Percentiles rank a stretch among this genome's conserved stretches.
Conservation (phyloP, 2,113 vertebrate genomes). For the Hemichromis elongatus region DNA sequence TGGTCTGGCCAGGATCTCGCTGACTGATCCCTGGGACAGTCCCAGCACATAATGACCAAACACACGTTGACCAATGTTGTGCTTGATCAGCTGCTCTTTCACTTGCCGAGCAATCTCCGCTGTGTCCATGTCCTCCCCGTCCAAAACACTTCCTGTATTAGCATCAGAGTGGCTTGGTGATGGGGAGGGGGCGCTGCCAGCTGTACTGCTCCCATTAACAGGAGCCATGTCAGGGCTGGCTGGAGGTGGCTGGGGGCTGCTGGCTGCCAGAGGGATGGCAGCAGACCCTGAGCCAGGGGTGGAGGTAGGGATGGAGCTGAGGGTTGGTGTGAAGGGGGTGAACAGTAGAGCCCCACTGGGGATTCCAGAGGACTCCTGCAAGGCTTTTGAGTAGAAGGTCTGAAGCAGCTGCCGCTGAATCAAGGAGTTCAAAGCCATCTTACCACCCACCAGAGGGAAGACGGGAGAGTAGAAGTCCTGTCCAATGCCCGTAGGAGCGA, state of each 20-base stretch:
- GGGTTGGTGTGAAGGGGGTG: constrained; percentile 73
- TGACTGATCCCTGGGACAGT: constrained; percentile 95
- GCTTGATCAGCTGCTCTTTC: constrained; percentile 98
- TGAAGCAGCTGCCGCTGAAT: constrained; percentile 97
- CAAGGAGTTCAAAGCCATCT: constrained; percentile 97
- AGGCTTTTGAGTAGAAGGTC: constrained; percentile 97
- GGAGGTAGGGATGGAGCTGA: constrained; percentile 69
- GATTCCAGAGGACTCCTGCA: constrained; percentile 83
- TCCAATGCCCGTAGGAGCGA: constrained; percentile 93
- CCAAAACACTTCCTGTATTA: constrained; percentile 76
- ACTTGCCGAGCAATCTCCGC: constrained; percentile 94
- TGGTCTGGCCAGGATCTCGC: constrained; percentile 93
- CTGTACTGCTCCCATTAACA: constrained; percentile 83
- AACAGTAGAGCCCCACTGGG: constrained; percentile 88
- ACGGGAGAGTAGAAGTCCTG: constrained; percentile 95
- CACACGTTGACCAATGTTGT: constrained; percentile 97
- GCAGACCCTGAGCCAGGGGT: constrained; percentile 83
- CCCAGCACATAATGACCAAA: constrained; percentile 97
- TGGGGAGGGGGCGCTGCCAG: constrained; percentile 78
- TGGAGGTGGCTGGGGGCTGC: constrained; percentile 78
- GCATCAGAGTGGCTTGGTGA: constrained; percentile 93
- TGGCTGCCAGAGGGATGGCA: constrained; percentile 91
- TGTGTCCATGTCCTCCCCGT: constrained; percentile 95
- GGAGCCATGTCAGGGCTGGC: constrained; percentile 79
- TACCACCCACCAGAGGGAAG: constrained; percentile 92